Conservation (phyloP, 2,113 vertebrate species). For the Urocitellus parryii region DNA sequence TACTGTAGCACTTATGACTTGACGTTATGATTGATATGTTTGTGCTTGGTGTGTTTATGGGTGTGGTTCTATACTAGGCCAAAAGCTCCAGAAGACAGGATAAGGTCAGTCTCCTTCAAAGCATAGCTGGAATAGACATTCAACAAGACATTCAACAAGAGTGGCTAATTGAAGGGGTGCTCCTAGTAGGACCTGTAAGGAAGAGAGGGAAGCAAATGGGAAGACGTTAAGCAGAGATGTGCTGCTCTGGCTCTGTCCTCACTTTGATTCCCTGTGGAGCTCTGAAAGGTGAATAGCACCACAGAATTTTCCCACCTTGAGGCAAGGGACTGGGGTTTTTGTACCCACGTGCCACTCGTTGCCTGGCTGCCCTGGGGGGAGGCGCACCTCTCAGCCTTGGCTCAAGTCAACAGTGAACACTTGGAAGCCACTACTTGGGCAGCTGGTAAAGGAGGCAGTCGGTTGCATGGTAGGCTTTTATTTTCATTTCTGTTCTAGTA, state of each 20-base stretch:
- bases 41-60: background rate
- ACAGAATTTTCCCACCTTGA: background rate
- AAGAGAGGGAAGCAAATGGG: background rate
- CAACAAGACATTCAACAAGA: no score
- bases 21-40: background rate
- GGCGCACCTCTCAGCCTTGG: background rate
- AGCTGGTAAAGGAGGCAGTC: background rate
- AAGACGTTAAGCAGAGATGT: background rate
- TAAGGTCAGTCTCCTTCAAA: background rate
- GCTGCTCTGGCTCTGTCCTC: background rate
- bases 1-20: background rate
- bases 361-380: background rate
- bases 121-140: background rate
- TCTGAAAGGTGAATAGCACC: background rate
- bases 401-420: background rate
- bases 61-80: background rate
- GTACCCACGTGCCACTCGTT: accelerated
- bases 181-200: background rate
- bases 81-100: background rate
- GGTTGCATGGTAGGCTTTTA: background rate
- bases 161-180: background rate
- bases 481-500: constrained; percentile 29
- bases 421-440: background rate
- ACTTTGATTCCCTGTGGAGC: background rate
- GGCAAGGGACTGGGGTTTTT: background rate